Conservation (phyloP, 2,797 vertebrate genomes). For the Chaunax sp. region DNA sequence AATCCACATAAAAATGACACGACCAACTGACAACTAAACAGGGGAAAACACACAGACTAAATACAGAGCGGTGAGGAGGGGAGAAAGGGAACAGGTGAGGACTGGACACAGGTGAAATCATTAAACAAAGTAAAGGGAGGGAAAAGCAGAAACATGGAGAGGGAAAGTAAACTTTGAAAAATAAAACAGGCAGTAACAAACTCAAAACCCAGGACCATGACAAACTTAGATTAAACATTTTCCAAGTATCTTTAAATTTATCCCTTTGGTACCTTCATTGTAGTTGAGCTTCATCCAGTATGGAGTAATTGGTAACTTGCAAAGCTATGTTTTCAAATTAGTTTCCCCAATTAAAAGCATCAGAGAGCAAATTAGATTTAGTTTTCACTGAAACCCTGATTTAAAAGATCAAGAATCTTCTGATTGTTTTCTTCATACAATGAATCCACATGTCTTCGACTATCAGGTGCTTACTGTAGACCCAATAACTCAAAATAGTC, state of each 20-base stretch:
- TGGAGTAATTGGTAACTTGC: slow-evolving; percentile 29
- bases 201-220: too few relatives aligned
- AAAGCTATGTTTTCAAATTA: slow-evolving; percentile 36
- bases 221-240: too few relatives aligned
- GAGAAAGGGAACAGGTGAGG: too few relatives aligned
- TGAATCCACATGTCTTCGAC: background rate
- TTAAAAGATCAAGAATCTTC: background rate
- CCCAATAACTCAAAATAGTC: slow-evolving; percentile 10
- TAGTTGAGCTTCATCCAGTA: slow-evolving; percentile 17
- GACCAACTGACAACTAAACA: background rate
- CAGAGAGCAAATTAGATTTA: slow-evolving; percentile 32
- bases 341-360: slow-evolving; percentile 13
- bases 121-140: too few relatives aligned
- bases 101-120: too few relatives aligned
- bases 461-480: background rate
- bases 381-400: slow-evolving; percentile 28
- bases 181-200: too few relatives aligned
- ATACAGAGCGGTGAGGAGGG: too few relatives aligned
- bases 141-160: too few relatives aligned
- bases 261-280: background rate
- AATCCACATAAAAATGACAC: background rate
- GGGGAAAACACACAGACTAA: too few relatives aligned
- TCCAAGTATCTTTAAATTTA: background rate
- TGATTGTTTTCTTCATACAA: slow-evolving; percentile 10
- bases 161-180: too few relatives aligned